Conservation (phyloP, 2,113 vertebrate species). For the Nipponia nippon region DNA sequence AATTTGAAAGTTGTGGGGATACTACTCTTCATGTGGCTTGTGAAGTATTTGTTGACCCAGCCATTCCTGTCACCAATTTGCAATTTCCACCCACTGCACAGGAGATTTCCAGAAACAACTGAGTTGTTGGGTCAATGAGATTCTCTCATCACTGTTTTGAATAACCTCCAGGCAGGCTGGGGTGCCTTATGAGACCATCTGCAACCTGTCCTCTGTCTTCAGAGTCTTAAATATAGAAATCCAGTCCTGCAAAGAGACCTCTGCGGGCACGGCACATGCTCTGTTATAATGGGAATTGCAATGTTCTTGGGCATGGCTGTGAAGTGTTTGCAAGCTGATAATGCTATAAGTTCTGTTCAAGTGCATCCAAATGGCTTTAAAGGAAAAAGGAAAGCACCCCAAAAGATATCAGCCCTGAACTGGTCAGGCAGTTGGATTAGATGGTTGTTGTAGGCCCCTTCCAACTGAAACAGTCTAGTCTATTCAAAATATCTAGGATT, state of each 20-base stretch:
- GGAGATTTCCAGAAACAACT: neutral
- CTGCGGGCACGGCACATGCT: neutral
- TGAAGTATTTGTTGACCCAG: neutral
- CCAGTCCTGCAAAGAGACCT: neutral
- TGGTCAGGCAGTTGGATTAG: neutral
- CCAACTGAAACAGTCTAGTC: neutral
- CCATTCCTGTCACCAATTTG: neutral
- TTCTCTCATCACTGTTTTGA: neutral
- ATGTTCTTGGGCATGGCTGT: rapidly evolving
- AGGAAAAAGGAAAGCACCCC: neutral
- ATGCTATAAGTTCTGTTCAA: neutral
- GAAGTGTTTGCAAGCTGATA: neutral
- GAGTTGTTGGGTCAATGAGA: rapidly evolving
- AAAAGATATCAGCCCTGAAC: neutral
- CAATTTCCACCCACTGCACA: neutral
- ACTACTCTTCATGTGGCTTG: neutral
- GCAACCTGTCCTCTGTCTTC: neutral
- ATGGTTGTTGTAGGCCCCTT: neutral
- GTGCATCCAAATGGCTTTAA: neutral
- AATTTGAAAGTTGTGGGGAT: neutral
- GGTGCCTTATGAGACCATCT: neutral
- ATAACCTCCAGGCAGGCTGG: neutral
- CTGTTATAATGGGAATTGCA: neutral
- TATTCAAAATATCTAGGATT: neutral
- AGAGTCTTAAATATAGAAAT: neutral